Evolutionary conservation across 2,113 vertebrate species (phyloP).

Genomic region (Merops nubicus): DNA sequence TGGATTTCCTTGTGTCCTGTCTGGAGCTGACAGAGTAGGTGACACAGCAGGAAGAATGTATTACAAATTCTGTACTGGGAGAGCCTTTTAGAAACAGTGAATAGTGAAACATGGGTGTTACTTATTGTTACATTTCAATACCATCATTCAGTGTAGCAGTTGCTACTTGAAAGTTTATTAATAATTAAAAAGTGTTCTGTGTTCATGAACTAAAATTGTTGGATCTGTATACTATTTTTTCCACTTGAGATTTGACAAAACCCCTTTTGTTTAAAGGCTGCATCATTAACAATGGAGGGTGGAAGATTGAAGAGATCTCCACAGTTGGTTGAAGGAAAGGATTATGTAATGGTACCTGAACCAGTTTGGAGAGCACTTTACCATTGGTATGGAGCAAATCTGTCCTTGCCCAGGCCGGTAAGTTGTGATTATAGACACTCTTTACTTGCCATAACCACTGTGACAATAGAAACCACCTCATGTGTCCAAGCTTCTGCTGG

Average conservation of each 20-base stretch:
- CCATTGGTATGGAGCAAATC: constrained; percentile 98
- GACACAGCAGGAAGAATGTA: neutral
- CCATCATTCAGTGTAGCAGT: neutral
- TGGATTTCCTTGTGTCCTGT: neutral
- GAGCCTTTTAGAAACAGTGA: neutral
- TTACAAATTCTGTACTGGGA: neutral
- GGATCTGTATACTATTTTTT: neutral
- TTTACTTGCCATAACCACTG: neutral
- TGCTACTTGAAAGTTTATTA: neutral
- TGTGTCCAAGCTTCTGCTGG: neutral
- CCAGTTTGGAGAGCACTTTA: constrained; percentile 97
- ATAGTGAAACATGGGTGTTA: neutral
- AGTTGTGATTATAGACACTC: constrained; percentile 54
- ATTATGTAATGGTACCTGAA: constrained; percentile 94
- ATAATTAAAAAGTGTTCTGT: neutral
- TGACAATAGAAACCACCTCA: neutral
- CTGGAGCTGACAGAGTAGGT: neutral
- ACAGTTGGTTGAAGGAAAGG: constrained; percentile 81
- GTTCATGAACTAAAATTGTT: neutral
- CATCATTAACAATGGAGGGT: constrained; percentile 94
- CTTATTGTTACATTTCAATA: neutral
- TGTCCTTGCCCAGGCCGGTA: constrained; percentile 94
- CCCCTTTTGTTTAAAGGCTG: constrained; percentile 78
- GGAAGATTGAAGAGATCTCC: constrained; percentile 88
- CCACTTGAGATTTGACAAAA: neutral